These are phyloP conservation scores for Pygoscelis antarcticus DNA, from an alignment of 2,113 vertebrate genomes.

Conservation along the genomic window DNA sequence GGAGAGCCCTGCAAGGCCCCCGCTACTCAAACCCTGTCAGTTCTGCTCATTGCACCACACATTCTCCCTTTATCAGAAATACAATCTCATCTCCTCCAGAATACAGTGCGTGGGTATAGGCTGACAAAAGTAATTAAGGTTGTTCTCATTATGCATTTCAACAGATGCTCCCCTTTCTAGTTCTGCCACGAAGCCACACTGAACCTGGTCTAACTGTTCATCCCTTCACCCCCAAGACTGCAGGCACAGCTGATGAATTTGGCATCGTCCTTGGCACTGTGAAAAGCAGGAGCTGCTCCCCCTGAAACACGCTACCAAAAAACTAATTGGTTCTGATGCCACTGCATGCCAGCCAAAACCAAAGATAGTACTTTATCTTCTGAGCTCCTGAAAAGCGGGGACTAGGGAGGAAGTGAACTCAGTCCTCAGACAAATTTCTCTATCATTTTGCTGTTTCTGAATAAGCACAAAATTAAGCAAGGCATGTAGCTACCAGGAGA, in stretches of 20 bases:
- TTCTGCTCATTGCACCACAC: neutral
- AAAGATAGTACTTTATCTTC: neutral
- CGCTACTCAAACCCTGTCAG: neutral
- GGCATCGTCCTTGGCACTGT: neutral
- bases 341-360: neutral
- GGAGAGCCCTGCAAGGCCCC: neutral
- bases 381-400: neutral
- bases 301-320: neutral
- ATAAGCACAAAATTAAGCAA: neutral
- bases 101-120: neutral
- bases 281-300: neutral
- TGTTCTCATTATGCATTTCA: neutral
- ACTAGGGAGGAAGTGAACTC: neutral
- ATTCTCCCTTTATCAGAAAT: neutral
- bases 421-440: neutral
- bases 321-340: accelerated
- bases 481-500: neutral
- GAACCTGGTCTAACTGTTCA: neutral
- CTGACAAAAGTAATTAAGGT: neutral
- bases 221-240: neutral
- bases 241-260: neutral
- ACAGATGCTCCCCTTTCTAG: neutral
- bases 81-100: neutral
- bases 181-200: neutral
- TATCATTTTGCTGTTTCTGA: neutral